Conservation (phyloP, 2,888 invertebrate genomes). For the Synergus gifuensis region DNA sequence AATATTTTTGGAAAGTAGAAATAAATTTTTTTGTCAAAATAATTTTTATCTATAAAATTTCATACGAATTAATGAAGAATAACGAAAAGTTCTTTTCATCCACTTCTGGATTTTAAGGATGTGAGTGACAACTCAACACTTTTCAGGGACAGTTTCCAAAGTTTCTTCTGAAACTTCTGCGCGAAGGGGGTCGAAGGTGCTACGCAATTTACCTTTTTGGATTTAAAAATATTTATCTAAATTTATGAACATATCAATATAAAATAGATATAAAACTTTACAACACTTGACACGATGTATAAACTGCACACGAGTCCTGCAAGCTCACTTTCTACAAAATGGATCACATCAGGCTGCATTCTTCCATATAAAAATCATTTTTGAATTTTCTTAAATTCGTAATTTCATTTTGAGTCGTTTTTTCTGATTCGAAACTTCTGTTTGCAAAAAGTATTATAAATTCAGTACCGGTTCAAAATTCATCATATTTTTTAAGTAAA, state of each 20-base stretch:
- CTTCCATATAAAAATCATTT: not conserved
- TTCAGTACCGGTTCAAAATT: not conserved
- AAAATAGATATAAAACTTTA: not conserved
- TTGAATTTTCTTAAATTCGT: not conserved
- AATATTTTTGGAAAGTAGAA: not conserved
- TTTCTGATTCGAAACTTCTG: too few species aligned
- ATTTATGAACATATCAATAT: not conserved
- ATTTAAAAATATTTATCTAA: not conserved
- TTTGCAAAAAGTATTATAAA: not conserved
- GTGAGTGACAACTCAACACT: conserved; percentile 11
- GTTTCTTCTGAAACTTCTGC: conserved; percentile 43
- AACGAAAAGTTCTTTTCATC: not conserved
- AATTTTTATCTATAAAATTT: too few species aligned
- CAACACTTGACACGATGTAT: conserved; percentile 1
- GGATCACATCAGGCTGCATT: conserved; percentile 21
- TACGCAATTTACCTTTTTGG: conserved; percentile 54
- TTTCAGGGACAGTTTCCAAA: not conserved
- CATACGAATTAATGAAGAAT: not conserved
- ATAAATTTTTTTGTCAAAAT: not conserved
- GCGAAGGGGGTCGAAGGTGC: conserved; percentile 71
- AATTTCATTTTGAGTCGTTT: conserved; percentile 4
- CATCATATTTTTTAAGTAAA: not conserved
- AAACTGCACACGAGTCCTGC: not conserved
- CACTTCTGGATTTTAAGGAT: not conserved
- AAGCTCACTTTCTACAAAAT: not conserved